These are phyloP conservation scores for Montipora efflorescens DNA, from an alignment of 64 coral and sea anemone species.

Conservation along the genomic window DNA sequence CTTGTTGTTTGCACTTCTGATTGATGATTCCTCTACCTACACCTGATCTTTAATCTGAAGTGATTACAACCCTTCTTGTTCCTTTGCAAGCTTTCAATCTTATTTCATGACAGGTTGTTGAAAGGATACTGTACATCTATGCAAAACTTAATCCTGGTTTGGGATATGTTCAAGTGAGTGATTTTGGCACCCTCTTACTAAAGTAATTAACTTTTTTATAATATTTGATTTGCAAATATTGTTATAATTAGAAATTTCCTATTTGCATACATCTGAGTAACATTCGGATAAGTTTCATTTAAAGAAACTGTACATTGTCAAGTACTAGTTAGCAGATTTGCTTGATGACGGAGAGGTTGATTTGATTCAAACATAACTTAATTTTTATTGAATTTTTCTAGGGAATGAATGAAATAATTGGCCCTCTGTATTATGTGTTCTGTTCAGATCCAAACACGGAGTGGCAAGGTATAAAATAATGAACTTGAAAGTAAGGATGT, in stretches of 20 bases:
- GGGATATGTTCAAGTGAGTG: slow-evolving; percentile 92
- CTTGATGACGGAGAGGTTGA: no score
- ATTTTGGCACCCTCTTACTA: not conserved
- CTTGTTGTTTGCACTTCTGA: no score
- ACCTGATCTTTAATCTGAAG: no score
- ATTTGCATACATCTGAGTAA: no score
- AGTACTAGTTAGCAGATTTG: no score
- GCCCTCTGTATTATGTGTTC: slow-evolving; percentile 97
- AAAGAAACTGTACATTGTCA: no score
- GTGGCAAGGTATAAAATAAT: slow-evolving; percentile 61
- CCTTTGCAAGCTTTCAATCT: not conserved
- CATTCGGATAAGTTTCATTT: no score
- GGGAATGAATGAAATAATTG: slow-evolving; percentile 99
- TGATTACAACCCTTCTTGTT: not conserved
- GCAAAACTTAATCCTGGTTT: slow-evolving; percentile 97
- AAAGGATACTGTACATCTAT: slow-evolving; percentile 95
- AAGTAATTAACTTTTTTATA: no score
- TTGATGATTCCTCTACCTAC: no score
- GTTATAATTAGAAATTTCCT: no score
- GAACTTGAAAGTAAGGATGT: not conserved
- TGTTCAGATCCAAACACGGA: slow-evolving; percentile 83
- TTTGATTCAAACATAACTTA: no score
- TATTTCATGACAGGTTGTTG: slow-evolving; percentile 83
- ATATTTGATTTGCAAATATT: no score
- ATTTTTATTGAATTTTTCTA: slow-evolving; percentile 1